Evolutionary conservation across 1,140 invertebrate genomes (phyloP).

Genomic region (Drosophila azteca): DNA sequence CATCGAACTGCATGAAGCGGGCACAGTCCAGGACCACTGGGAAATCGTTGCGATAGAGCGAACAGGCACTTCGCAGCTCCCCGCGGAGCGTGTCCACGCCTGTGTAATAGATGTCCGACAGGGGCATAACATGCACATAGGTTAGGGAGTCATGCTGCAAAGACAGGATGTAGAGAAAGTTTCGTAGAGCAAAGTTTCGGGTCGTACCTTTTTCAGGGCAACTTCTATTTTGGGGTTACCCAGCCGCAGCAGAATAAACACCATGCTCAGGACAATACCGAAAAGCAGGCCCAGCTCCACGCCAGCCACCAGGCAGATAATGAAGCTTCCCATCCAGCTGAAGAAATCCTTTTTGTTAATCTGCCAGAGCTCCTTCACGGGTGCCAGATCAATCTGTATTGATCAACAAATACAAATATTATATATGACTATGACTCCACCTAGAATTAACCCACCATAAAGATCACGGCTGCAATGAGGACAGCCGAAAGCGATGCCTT

Average conservation of each 20-base stretch:
- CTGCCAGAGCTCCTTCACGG: conserved; percentile 89
- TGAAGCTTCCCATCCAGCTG: conserved; percentile 90
- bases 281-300: conserved; percentile 95
- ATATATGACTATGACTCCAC: no score
- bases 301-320: conserved; percentile 90
- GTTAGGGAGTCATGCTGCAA: conserved; percentile 62
- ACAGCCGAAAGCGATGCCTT: conserved; percentile 91
- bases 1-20: conserved; percentile 87
- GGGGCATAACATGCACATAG: conserved; percentile 86
- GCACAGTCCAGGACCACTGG: conserved; percentile 86
- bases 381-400: conserved; percentile 87
- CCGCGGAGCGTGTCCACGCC: conserved; percentile 86
- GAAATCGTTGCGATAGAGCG: conserved; percentile 75
- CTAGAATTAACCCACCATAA: conserved; percentile 87
- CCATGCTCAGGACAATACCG: conserved; percentile 92
- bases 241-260: conserved; percentile 91
- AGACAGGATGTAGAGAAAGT: background rate
- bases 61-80: conserved; percentile 84
- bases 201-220: conserved; percentile 86
- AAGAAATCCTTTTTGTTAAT: conserved; percentile 88
- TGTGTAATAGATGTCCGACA: conserved; percentile 88
- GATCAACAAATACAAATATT: background rate
- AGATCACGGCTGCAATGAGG: conserved; percentile 94
- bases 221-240: conserved; percentile 90
- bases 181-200: background rate